phyloP scores from a whole-genome alignment of 2,888 invertebrate genomes.

The Choreutis nemorana region DNA sequence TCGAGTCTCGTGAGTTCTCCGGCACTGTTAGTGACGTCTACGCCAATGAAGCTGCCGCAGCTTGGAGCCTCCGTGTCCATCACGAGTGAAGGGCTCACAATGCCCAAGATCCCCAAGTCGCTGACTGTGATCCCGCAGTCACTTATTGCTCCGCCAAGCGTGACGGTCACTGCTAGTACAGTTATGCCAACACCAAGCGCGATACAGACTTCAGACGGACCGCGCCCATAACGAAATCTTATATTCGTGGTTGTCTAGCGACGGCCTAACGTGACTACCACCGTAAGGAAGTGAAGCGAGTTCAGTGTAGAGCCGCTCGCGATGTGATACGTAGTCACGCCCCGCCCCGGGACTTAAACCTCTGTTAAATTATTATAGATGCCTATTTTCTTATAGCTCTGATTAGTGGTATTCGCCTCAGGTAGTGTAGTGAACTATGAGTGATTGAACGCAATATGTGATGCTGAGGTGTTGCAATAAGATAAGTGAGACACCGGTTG shows the following conservation, averaged over 20 bases:
- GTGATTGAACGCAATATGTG: neutral
- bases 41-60: slow-evolving; percentile 37
- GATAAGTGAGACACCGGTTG: slow-evolving; percentile 36
- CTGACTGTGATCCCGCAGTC: slow-evolving; percentile 80
- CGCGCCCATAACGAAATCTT: slow-evolving; percentile 48
- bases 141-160: slow-evolving; percentile 15
- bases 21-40: slow-evolving; percentile 29
- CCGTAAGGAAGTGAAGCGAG: slow-evolving; percentile 7
- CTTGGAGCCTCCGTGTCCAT: slow-evolving; percentile 38
- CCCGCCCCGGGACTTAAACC: slow-evolving; percentile 9
- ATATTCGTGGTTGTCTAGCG: slow-evolving; percentile 37
- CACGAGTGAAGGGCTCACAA: slow-evolving; percentile 45
- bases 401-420: slow-evolving; percentile 18
- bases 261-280: slow-evolving; percentile 18
- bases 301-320: slow-evolving; percentile 7
- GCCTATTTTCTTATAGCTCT: slow-evolving; percentile 9
- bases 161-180: slow-evolving; percentile 12
- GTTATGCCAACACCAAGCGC: slow-evolving; percentile 14
- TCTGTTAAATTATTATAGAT: slow-evolving; percentile 18
- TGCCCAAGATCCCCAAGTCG: slow-evolving; percentile 84
- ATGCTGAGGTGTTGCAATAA: slow-evolving; percentile 10
- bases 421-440: slow-evolving; percentile 7
- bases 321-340: slow-evolving; percentile 12
- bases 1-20: slow-evolving; percentile 29
- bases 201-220: slow-evolving; percentile 13